These are phyloP conservation scores for Nothoprocta perdicaria DNA, from an alignment of 2,113 vertebrate species.

Conservation along the genomic window DNA sequence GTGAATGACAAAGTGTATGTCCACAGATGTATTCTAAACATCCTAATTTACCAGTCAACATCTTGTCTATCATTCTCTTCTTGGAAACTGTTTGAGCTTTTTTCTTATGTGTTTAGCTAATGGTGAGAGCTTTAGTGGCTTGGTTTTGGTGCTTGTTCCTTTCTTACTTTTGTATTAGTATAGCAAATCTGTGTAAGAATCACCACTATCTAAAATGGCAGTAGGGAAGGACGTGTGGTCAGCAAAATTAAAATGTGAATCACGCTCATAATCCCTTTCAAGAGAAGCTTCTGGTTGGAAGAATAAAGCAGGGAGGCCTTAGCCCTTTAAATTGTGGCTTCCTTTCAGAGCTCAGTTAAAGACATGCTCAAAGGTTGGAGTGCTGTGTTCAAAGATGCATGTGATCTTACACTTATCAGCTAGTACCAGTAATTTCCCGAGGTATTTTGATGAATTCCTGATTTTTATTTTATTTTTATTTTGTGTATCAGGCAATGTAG, in stretches of 20 bases:
- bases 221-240: background rate
- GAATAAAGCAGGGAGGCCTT: background rate
- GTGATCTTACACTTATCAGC: background rate
- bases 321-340: background rate
- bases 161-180: background rate
- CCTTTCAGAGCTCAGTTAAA: background rate
- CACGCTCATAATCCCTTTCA: background rate
- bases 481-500: conserved; percentile 22
- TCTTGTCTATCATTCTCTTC: conserved; percentile 8
- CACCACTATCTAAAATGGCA: background rate
- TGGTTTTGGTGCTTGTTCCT: background rate
- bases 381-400: background rate
- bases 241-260: background rate
- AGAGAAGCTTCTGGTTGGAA: background rate
- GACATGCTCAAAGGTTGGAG: background rate
- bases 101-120: background rate
- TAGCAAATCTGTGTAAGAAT: background rate
- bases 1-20: conserved; percentile 40
- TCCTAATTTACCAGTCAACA: conserved; percentile 32
- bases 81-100: conserved; percentile 10
- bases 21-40: conserved; percentile 46
- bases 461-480: conserved; percentile 30
- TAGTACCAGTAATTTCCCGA: background rate
- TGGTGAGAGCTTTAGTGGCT: background rate
- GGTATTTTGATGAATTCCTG: conserved; percentile 38